These are phyloP conservation scores for Corythornis cristatus DNA, from an alignment of 2,113 vertebrate species.

Conservation along the genomic window DNA sequence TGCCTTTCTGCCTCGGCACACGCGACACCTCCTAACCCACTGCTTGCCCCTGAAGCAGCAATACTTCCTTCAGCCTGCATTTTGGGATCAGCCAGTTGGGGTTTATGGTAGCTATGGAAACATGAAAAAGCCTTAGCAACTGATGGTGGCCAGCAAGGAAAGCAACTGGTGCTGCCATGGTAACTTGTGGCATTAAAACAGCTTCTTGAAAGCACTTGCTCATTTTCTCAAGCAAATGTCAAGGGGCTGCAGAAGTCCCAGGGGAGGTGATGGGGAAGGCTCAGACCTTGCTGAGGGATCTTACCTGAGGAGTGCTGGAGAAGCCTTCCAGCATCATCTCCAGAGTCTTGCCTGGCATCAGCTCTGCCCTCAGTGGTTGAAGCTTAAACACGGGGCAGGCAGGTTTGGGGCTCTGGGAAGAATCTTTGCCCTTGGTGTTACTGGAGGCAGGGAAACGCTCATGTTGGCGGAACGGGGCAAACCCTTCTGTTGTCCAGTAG, in stretches of 20 bases:
- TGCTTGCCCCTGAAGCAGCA: background rate
- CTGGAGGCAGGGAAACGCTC: background rate
- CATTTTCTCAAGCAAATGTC: slow-evolving; percentile 1
- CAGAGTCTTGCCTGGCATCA: slow-evolving; percentile 77
- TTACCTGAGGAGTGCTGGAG: slow-evolving; percentile 80
- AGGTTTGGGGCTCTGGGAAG: background rate
- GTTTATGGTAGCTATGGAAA: slow-evolving; percentile 23
- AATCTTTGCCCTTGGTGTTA: background rate
- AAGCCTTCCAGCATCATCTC: slow-evolving; percentile 81
- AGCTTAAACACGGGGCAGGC: slow-evolving; percentile 76
- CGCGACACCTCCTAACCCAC: background rate
- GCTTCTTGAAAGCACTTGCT: slow-evolving; percentile 5
- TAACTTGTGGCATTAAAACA: background rate
- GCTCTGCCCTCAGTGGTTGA: slow-evolving; percentile 71
- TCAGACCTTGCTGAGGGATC: background rate
- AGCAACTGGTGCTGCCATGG: slow-evolving; percentile 42
- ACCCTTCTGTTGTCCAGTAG: slow-evolving; percentile 79
- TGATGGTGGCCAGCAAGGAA: background rate
- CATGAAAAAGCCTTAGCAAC: slow-evolving; percentile 37
- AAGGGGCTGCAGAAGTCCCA: background rate
- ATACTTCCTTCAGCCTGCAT: background rate
- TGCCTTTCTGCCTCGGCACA: background rate
- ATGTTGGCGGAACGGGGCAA: background rate
- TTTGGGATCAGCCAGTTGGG: background rate
- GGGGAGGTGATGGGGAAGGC: background rate